phyloP scores from a whole-genome alignment of 2,888 invertebrate species.

The Escarpia spicata region DNA sequence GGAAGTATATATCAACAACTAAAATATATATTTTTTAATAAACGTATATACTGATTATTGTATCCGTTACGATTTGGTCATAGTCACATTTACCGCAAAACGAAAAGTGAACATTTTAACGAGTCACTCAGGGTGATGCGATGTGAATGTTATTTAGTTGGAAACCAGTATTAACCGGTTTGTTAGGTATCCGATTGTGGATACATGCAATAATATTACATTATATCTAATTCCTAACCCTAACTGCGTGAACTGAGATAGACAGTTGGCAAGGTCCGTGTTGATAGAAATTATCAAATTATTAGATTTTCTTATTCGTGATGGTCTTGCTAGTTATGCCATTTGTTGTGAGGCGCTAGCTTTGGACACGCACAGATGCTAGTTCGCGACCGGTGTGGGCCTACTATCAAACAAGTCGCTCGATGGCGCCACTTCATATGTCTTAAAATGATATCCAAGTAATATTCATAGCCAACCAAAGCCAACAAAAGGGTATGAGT shows the following conservation, averaged over 20 bases:
- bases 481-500: too few relatives aligned
- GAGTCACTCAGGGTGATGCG: neutral
- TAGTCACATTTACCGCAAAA: neutral
- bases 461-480: neutral
- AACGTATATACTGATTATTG: neutral
- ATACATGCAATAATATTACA: neutral
- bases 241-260: neutral
- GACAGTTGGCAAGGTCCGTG: neutral
- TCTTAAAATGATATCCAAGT: neutral
- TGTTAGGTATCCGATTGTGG: neutral
- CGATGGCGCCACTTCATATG: neutral
- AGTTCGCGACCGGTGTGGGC: neutral
- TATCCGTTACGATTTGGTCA: neutral
- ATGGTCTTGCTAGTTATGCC: neutral
- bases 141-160: neutral
- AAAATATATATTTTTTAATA: neutral
- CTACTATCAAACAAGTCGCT: neutral
- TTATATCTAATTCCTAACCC: neutral
- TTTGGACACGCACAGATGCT: neutral
- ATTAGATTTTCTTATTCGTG: neutral
- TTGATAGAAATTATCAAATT: neutral
- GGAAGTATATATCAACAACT: neutral
- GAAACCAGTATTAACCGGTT: neutral
- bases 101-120: neutral
- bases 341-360: neutral